Conservation (phyloP, 2,797 vertebrate genomes). For the Australoheros facetus region DNA sequence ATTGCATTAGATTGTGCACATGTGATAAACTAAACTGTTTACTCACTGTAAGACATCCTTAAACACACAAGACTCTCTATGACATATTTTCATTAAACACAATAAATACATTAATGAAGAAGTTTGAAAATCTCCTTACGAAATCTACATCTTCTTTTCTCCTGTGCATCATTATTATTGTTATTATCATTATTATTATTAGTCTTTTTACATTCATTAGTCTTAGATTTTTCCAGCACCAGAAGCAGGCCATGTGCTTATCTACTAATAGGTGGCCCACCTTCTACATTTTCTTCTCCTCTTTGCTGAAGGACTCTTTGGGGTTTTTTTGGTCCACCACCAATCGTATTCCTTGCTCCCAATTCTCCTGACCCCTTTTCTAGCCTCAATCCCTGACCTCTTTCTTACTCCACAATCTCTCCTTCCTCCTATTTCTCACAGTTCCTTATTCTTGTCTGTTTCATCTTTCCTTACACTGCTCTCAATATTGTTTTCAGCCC, state of each 20-base stretch:
- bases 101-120: background rate
- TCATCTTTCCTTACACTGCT: background rate
- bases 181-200: conserved; percentile 4
- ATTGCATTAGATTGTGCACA: background rate
- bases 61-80: conserved; percentile 2
- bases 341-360: conserved; percentile 46
- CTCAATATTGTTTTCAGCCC: conserved; percentile 18
- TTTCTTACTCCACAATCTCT: conserved; percentile 29
- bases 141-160: background rate
- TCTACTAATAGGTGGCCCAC: conserved; percentile 11
- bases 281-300: conserved; percentile 16
- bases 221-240: conserved; percentile 7
- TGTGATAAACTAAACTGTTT: conserved; percentile 20
- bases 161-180: background rate
- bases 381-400: conserved; percentile 50
- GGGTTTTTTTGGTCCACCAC: conserved; percentile 42
- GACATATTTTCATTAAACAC: background rate
- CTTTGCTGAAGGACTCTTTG: conserved; percentile 25
- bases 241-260: conserved; percentile 25
- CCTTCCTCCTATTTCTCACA: conserved; percentile 18
- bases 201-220: conserved; percentile 31
- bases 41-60: background rate
- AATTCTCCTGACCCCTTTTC: conserved; percentile 51
- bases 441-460: conserved; percentile 3
- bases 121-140: background rate